These are phyloP conservation scores for Myotis davidii DNA, from an alignment of 2,113 vertebrate species.

Conservation along the genomic window DNA sequence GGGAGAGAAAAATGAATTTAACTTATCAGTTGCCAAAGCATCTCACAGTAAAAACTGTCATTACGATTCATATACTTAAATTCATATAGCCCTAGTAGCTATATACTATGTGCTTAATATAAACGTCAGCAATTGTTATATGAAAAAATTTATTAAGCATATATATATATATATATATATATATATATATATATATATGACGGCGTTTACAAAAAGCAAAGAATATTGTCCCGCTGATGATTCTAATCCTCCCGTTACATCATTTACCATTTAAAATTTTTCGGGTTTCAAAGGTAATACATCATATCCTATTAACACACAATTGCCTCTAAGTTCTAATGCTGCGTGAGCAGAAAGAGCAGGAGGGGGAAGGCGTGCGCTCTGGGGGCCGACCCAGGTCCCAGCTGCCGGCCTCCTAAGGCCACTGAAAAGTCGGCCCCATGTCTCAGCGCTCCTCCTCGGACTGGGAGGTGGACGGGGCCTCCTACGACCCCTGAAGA, in stretches of 20 bases:
- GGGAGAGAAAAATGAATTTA: conserved; percentile 11
- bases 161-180: background rate
- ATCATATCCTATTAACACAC: conserved; percentile 33
- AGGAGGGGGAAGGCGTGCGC: background rate
- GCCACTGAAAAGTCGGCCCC: background rate
- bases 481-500: background rate
- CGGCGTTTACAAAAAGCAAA: background rate
- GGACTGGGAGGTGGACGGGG: rapidly evolving
- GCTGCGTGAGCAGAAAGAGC: background rate
- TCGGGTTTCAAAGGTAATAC: conserved; percentile 42
- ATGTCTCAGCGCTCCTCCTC: background rate
- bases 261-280: background rate
- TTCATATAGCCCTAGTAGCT: background rate
- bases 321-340: background rate
- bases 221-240: background rate
- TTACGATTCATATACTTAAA: conserved; percentile 42
- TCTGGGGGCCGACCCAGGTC: background rate
- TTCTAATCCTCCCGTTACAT: conserved; percentile 6
- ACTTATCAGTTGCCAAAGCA: background rate
- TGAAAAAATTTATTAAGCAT: conserved; percentile 30
- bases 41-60: background rate
- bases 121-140: background rate
- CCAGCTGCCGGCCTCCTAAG: background rate
- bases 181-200: background rate
- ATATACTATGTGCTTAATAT: background rate